Conservation (phyloP, 1,140 invertebrate species). For the Dufourea novaeangliae region DNA sequence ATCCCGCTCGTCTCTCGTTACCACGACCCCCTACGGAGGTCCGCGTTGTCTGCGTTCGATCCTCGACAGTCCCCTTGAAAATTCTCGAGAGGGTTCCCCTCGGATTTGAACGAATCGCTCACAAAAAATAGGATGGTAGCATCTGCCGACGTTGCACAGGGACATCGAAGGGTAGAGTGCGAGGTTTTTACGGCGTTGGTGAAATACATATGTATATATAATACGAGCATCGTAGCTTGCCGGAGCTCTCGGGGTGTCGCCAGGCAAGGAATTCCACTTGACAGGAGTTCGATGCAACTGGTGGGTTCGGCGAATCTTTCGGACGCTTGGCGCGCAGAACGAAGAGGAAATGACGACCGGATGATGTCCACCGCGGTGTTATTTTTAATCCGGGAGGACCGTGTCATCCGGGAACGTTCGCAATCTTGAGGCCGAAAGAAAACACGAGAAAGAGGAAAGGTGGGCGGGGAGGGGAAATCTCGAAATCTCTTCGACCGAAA, state of each 20-base stretch:
- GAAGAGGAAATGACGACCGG: neutral
- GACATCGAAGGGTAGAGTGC: neutral
- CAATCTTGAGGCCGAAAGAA: conserved; percentile 49
- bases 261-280: neutral
- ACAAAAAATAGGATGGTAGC: neutral
- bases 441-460: conserved; percentile 37
- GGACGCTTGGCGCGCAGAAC: neutral
- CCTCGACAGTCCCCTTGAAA: neutral
- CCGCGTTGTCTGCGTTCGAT: neutral
- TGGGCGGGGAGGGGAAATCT: conserved; percentile 17
- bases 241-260: too few relatives aligned
- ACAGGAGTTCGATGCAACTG: neutral
- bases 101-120: neutral
- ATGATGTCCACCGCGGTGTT: neutral
- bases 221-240: neutral
- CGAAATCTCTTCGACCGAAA: conserved; percentile 12
- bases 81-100: too few relatives aligned
- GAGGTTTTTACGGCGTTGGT: neutral
- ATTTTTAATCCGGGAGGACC: conserved; percentile 48
- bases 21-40: conserved; percentile 41
- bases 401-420: conserved; percentile 44
- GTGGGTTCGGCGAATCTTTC: neutral
- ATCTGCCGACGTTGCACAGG: neutral
- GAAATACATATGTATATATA: too few relatives aligned
- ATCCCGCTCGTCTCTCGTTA: neutral